Percentiles rank a stretch among this genome's conserved stretches.
Evolutionary conservation across 2,113 vertebrate genomes (phyloP).

Genomic region (Chaetura pelagica): DNA sequence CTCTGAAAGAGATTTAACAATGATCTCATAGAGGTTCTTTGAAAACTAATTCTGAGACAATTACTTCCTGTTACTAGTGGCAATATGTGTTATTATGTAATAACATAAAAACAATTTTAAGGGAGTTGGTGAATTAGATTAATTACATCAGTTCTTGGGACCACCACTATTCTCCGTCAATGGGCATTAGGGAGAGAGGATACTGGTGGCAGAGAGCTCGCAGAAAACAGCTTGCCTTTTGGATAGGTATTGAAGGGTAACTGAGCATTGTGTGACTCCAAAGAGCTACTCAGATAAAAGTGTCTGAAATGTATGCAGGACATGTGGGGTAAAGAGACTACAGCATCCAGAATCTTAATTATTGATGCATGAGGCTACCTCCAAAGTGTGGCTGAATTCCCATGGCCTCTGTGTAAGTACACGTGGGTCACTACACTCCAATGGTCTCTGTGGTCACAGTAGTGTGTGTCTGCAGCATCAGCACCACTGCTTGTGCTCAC

Average conservation of each 20-base stretch:
- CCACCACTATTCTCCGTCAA: background rate
- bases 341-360: background rate
- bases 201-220: background rate
- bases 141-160: background rate
- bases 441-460: no score
- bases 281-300: background rate
- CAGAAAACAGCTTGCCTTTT: background rate
- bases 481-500: background rate
- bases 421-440: accelerated
- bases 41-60: background rate
- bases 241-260: background rate
- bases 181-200: background rate
- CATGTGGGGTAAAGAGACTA: background rate
- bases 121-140: background rate
- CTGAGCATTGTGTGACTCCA: background rate
- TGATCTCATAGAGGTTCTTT: background rate
- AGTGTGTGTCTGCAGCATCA: accelerated
- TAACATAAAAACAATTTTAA: background rate
- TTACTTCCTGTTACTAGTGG: background rate
- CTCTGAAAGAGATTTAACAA: background rate
- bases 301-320: background rate
- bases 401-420: no score
- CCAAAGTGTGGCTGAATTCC: background rate
- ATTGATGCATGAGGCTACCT: background rate
- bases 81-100: background rate